These are phyloP conservation scores for Epizoanthus fatuus DNA, from an alignment of 92 coral and sea anemone species.

Conservation along the genomic window DNA sequence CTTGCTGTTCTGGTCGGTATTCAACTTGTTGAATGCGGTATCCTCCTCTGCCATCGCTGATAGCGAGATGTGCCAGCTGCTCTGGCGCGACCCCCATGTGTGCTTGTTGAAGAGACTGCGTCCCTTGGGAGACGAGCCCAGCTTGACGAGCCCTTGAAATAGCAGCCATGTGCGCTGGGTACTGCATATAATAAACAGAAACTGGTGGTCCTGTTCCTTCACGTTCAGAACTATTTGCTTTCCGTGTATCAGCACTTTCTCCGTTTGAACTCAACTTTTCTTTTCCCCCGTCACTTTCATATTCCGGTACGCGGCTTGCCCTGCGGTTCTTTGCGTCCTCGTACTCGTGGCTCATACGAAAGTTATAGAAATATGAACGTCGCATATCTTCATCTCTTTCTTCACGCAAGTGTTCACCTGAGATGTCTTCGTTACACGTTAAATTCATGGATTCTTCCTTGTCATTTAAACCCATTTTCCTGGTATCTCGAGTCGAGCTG, in stretches of 20 bases:
- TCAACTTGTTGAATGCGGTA: conserved; percentile 60
- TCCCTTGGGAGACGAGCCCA: conserved; percentile 40
- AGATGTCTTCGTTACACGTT: conserved; percentile 79
- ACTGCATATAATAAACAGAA: conserved; percentile 32
- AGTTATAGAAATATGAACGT: conserved; percentile 66
- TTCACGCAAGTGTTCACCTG: conserved; percentile 61
- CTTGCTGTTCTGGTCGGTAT: conserved; percentile 88
- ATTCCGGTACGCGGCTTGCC: conserved; percentile 47
- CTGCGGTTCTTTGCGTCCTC: conserved; percentile 64
- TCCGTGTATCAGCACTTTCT: conserved; percentile 19
- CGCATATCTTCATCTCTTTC: conserved; percentile 49
- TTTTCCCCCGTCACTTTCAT: conserved; percentile 70
- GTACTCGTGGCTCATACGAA: conserved; percentile 74
- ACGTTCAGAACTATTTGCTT: conserved; percentile 20
- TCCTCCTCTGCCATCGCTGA: conserved; percentile 42
- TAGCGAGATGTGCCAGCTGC: conserved; percentile 49
- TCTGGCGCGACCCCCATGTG: conserved; percentile 39
- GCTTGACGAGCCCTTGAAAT: conserved; percentile 48
- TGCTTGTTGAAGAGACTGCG: conserved; percentile 11
- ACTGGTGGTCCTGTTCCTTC: conserved; percentile 28
- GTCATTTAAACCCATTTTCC: conserved; percentile 57
- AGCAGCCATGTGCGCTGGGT: conserved; percentile 45
- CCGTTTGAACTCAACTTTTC: conserved; percentile 22
- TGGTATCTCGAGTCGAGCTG: conserved; percentile 60
- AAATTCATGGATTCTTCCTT: conserved; percentile 72